These are phyloP conservation scores for Pseudorhiza aurosa DNA, from an alignment of 30 jellyfish, hydroid and myxozoan genomes.

Conservation along the genomic window DNA sequence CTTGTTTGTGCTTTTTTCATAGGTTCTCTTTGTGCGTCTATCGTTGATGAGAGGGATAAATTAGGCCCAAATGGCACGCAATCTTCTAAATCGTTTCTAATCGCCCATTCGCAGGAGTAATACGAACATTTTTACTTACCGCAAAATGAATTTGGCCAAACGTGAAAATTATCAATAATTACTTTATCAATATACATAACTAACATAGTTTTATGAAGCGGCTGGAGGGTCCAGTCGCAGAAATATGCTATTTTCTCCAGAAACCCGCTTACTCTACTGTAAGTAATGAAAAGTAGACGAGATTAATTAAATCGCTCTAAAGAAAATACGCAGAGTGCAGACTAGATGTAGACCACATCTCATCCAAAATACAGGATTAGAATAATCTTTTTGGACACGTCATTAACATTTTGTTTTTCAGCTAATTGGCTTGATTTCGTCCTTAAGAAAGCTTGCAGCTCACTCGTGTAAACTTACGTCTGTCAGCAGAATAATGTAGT, in stretches of 20 bases:
- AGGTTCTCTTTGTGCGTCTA: background rate
- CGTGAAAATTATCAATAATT: constrained; percentile 33
- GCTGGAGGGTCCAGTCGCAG: constrained; percentile 30
- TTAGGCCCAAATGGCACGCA: constrained; percentile 19
- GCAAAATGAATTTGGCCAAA: constrained; percentile 24
- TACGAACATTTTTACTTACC: constrained; percentile 7
- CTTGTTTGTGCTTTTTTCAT: background rate
- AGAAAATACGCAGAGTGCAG: constrained; percentile 32
- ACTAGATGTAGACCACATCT: constrained; percentile 38
- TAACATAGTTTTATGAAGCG: constrained; percentile 14
- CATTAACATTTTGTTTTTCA: constrained; percentile 27
- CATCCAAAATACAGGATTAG: constrained; percentile 34
- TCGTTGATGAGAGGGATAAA: constrained; percentile 12
- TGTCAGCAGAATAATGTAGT: constrained; percentile 15
- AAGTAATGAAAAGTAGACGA: constrained; percentile 16
- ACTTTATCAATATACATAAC: constrained; percentile 6
- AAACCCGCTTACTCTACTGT: constrained; percentile 34
- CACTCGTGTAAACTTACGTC: constrained; percentile 24
- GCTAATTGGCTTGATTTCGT: constrained; percentile 25
- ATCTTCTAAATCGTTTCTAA: constrained; percentile 13
- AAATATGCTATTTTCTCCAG: constrained; percentile 26
- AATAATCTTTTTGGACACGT: constrained; percentile 43
- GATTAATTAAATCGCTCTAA: constrained; percentile 4
- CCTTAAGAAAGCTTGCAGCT: constrained; percentile 4
- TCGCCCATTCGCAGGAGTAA: constrained; percentile 4